Evolutionary conservation across 2,113 vertebrate genomes (phyloP).

Genomic region (Lucifuga dentata): DNA sequence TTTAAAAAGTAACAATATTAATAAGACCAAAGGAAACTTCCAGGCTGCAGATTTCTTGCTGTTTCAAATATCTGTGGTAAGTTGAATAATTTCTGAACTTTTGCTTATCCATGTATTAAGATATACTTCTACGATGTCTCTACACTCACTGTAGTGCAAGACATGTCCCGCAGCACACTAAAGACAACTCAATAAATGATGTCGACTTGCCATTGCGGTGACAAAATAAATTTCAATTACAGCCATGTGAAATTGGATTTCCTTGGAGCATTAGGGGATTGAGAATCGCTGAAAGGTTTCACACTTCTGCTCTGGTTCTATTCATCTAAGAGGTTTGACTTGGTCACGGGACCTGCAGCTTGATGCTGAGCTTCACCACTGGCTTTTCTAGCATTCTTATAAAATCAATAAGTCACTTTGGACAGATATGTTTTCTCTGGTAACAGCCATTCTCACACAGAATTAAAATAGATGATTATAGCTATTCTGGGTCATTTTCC

Average conservation of each 20-base stretch:
- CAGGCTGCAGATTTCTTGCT: slow-evolving; percentile 3
- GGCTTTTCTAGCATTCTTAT: slow-evolving; percentile 66
- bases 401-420: slow-evolving; percentile 81
- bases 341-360: slow-evolving; percentile 50
- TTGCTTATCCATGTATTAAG: slow-evolving; percentile 56
- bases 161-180: slow-evolving; percentile 8
- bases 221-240: slow-evolving; percentile 84
- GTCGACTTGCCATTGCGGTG: slow-evolving; percentile 53
- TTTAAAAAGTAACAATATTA: too few species aligned
- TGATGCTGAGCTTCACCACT: slow-evolving; percentile 38
- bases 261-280: slow-evolving; percentile 73
- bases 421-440: slow-evolving; percentile 74
- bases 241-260: slow-evolving; percentile 82
- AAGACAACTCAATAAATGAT: slow-evolving; percentile 68
- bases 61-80: background rate
- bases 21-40: background rate
- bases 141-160: slow-evolving; percentile 15
- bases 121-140: slow-evolving; percentile 14
- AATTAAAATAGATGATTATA: slow-evolving; percentile 78
- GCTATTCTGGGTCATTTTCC: slow-evolving; percentile 61
- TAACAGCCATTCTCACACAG: slow-evolving; percentile 53
- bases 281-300: slow-evolving; percentile 72
- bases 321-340: slow-evolving; percentile 52
- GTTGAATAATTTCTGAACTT: slow-evolving; percentile 41
- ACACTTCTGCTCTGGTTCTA: slow-evolving; percentile 55